Evolutionary conservation across 2,888 invertebrate species (phyloP).

Genomic region (Lordiphosa andalusiaca): DNA sequence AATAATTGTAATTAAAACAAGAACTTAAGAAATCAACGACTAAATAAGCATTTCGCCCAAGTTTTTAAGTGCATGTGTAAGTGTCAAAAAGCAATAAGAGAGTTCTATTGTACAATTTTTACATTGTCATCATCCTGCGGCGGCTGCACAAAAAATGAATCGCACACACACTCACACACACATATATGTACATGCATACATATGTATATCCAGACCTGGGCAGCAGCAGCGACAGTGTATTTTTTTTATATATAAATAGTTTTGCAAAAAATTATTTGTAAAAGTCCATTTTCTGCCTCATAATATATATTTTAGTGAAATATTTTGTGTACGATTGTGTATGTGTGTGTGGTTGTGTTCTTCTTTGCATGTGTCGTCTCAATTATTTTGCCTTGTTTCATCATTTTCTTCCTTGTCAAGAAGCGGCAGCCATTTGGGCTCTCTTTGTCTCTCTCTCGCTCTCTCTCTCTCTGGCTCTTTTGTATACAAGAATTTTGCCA

Average conservation of each 20-base stretch:
- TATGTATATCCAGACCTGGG: conserved; percentile 57
- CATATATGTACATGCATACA: conserved; percentile 11
- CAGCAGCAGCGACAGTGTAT: conserved; percentile 29
- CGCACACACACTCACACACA: conserved; percentile 4
- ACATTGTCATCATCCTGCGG: conserved; percentile 62
- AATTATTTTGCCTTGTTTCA: conserved; percentile 44
- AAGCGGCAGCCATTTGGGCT: conserved; percentile 60
- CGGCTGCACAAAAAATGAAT: conserved; percentile 45
- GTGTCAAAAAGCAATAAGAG: conserved; percentile 40
- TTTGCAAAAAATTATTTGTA: conserved; percentile 33
- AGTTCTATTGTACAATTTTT: conserved; percentile 45
- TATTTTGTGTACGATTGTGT: background rate
- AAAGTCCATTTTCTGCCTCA: conserved; percentile 4
- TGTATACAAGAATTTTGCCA: conserved; percentile 68
- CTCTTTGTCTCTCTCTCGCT: conserved; percentile 32
- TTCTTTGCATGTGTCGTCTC: conserved; percentile 18
- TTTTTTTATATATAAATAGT: conserved; percentile 58
- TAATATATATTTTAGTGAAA: conserved; percentile 10
- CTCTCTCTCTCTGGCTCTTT: conserved; percentile 25
- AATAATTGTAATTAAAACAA: conserved; percentile 77
- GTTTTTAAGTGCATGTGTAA: conserved; percentile 72
- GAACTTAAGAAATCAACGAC: conserved; percentile 57
- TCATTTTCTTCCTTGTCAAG: conserved; percentile 69
- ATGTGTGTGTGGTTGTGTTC: conserved; percentile 2
- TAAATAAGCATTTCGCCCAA: conserved; percentile 55